Percentiles rank a stretch among this genome's conserved stretches.
These are phyloP conservation scores for Grammomys dolichurus DNA, from an alignment of 2,113 vertebrate genomes.

Conservation along the genomic window DNA sequence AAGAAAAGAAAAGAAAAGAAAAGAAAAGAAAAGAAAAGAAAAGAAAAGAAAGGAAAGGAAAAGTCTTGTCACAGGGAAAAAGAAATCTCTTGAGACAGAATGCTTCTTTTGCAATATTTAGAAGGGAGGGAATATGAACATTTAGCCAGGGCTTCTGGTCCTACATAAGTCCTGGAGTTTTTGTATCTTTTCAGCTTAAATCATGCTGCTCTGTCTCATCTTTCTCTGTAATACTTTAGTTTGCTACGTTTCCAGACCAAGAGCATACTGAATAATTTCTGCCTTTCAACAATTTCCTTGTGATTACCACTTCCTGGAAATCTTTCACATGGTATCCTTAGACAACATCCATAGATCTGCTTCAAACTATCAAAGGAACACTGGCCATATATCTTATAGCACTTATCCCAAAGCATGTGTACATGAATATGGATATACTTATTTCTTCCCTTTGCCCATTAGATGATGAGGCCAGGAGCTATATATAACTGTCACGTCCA, in stretches of 20 bases:
- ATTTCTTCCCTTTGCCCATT: neutral
- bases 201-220: neutral
- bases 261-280: neutral
- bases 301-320: neutral
- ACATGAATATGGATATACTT: neutral
- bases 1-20: too few species aligned
- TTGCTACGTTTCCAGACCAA: neutral
- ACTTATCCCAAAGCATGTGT: neutral
- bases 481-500: neutral
- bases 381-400: neutral
- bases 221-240: neutral
- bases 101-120: neutral
- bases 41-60: neutral
- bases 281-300: neutral
- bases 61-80: neutral
- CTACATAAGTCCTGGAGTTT: neutral
- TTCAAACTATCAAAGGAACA: neutral
- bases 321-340: neutral
- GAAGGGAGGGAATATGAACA: neutral
- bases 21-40: neutral
- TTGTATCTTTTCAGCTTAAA: neutral
- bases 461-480: neutral
- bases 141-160: neutral
- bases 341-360: neutral
- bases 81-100: neutral